These are phyloP conservation scores for Chromis chromis DNA, from an alignment of 2,797 vertebrate genomes.

Conservation along the genomic window DNA sequence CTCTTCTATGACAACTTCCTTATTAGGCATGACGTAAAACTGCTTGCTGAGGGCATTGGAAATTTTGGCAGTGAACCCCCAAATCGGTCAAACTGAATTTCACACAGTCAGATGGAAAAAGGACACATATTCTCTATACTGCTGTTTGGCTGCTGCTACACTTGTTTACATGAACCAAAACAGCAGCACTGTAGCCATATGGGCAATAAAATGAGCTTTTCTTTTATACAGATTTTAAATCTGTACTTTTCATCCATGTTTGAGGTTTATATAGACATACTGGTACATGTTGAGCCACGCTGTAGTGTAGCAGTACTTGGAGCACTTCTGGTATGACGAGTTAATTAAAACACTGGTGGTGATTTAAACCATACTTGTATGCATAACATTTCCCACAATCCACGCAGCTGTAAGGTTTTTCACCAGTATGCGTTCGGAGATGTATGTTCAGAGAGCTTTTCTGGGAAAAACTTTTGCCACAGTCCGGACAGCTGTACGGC, in stretches of 20 bases:
- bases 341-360: slow-evolving; percentile 84
- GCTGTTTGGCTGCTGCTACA: slow-evolving; percentile 15
- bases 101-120: not conserved
- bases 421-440: slow-evolving; percentile 84
- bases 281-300: slow-evolving; percentile 37
- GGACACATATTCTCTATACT: not conserved
- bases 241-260: slow-evolving; percentile 20
- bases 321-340: slow-evolving; percentile 29
- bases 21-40: not conserved
- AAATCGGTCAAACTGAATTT: not conserved
- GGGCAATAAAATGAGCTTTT: slow-evolving; percentile 1
- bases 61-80: not conserved
- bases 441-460: slow-evolving; percentile 88
- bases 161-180: slow-evolving; percentile 28
- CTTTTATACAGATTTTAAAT: slow-evolving; percentile 20
- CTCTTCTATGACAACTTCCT: not conserved
- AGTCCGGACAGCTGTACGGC: slow-evolving; percentile 84
- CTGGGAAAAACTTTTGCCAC: slow-evolving; percentile 86
- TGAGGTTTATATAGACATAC: slow-evolving; percentile 28
- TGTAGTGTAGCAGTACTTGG: not conserved
- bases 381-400: slow-evolving; percentile 87
- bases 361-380: slow-evolving; percentile 86
- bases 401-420: slow-evolving; percentile 87
- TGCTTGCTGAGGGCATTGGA: not conserved
- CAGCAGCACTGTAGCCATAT: not conserved